Evolutionary conservation across 2,113 vertebrate genomes (phyloP).

Genomic region (Nycticorax nycticorax): DNA sequence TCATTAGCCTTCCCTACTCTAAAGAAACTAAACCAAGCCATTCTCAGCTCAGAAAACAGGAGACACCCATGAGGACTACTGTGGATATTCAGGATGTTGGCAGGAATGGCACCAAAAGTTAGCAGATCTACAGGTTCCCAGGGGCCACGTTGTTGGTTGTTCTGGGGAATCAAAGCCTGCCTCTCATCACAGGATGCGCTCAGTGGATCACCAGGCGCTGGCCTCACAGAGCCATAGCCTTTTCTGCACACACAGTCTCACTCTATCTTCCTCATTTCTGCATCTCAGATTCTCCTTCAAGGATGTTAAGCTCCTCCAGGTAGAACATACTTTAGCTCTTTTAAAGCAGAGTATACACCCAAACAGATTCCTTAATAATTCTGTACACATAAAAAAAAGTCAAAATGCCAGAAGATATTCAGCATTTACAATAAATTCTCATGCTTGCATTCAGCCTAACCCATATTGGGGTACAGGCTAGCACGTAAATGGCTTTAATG

Average conservation of each 20-base stretch:
- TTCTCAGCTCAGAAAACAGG: background rate
- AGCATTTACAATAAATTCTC: background rate
- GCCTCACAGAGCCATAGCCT: fast-evolving
- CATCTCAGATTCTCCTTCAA: background rate
- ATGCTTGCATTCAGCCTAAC: background rate
- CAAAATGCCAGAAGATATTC: background rate
- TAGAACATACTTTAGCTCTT: background rate
- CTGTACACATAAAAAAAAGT: background rate
- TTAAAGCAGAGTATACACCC: background rate
- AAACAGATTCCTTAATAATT: background rate
- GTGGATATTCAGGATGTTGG: background rate
- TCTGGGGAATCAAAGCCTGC: background rate
- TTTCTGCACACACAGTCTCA: background rate
- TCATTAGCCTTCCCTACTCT: background rate
- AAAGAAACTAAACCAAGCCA: background rate
- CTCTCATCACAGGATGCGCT: background rate
- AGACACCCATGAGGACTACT: background rate
- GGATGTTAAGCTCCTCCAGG: background rate
- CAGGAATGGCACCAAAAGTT: background rate
- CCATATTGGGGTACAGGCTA: background rate
- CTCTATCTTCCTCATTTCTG: background rate
- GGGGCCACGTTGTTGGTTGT: fast-evolving
- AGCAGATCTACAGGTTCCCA: background rate
- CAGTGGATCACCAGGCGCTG: background rate
- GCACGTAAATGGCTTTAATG: background rate